phyloP scores from a whole-genome alignment of 2,797 vertebrate species.

The Lagodon rhomboides region DNA sequence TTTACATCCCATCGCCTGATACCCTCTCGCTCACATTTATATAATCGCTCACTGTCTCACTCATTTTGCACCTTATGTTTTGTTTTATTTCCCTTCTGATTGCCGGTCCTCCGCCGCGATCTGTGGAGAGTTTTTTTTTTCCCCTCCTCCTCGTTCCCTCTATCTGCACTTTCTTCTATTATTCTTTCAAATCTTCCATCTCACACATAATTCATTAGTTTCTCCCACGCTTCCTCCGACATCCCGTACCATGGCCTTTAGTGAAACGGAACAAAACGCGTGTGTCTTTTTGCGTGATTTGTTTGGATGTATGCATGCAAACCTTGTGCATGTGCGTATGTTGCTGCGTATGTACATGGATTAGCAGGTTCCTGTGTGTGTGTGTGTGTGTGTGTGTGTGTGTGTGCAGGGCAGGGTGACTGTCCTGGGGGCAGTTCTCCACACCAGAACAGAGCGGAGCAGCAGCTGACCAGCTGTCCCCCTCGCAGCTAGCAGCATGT shows the following conservation, averaged over 20 bases:
- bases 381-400: slow-evolving; percentile 3
- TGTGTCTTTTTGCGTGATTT: slow-evolving; percentile 17
- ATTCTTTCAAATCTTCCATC: not conserved
- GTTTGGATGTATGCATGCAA: slow-evolving; percentile 49
- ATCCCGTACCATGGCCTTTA: too few relatives aligned
- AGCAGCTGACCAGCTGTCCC: slow-evolving; percentile 81
- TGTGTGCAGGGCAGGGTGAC: slow-evolving; percentile 48
- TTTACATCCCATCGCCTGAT: slow-evolving; percentile 44
- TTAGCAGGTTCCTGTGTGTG: not conserved
- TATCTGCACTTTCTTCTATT: not conserved
- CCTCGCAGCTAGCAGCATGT: slow-evolving; percentile 72
- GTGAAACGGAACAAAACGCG: not conserved
- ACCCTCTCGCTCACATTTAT: slow-evolving; percentile 25
- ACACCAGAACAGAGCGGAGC: slow-evolving; percentile 74
- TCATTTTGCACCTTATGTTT: slow-evolving; percentile 10
- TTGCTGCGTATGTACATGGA: slow-evolving; percentile 4
- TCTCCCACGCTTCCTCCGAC: too few relatives aligned
- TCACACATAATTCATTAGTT: not conserved
- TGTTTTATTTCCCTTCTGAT: not conserved
- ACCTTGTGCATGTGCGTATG: slow-evolving; percentile 29
- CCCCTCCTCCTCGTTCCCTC: not conserved
- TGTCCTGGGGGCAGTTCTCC: slow-evolving; percentile 76
- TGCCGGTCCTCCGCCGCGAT: not conserved
- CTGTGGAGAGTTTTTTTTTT: not conserved
- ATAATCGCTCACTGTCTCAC: slow-evolving; percentile 37